Percentiles rank a stretch among this genome's conserved stretches.
These are phyloP conservation scores for Macquaria ambigua DNA, from an alignment of 2,113 vertebrate genomes.

Conservation along the genomic window DNA sequence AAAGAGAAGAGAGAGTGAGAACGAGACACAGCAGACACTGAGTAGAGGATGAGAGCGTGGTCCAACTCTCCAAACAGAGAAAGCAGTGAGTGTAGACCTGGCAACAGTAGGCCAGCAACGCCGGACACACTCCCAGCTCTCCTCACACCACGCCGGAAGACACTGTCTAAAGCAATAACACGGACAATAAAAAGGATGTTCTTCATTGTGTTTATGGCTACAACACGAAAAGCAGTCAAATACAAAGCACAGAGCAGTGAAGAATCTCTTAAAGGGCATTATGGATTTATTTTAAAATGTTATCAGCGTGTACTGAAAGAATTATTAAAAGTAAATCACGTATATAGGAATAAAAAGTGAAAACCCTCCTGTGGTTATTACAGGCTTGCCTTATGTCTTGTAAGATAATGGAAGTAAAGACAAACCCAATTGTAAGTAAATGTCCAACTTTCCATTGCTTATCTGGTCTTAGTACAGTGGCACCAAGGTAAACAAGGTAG, in stretches of 20 bases:
- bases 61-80: slow-evolving; percentile 41
- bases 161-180: neutral
- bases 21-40: slow-evolving; percentile 14
- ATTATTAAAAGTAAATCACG: neutral
- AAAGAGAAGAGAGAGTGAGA: slow-evolving; percentile 34
- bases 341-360: neutral
- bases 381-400: neutral
- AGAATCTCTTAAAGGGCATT: neutral
- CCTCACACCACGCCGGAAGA: neutral
- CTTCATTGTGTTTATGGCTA: neutral
- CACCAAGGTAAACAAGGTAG: neutral
- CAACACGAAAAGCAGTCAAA: neutral
- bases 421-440: neutral
- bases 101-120: slow-evolving; percentile 24
- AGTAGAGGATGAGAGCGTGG: slow-evolving; percentile 4
- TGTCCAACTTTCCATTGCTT: neutral
- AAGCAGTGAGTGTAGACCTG: slow-evolving; percentile 21
- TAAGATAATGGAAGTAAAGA: neutral
- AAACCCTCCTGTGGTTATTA: neutral
- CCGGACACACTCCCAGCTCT: slow-evolving; percentile 13
- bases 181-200: neutral
- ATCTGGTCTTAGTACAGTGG: neutral
- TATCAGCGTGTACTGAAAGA: neutral
- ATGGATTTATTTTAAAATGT: neutral
- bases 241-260: neutral